Evolutionary conservation across 1,140 invertebrate species (phyloP).

Genomic region (Drosophila orena): DNA sequence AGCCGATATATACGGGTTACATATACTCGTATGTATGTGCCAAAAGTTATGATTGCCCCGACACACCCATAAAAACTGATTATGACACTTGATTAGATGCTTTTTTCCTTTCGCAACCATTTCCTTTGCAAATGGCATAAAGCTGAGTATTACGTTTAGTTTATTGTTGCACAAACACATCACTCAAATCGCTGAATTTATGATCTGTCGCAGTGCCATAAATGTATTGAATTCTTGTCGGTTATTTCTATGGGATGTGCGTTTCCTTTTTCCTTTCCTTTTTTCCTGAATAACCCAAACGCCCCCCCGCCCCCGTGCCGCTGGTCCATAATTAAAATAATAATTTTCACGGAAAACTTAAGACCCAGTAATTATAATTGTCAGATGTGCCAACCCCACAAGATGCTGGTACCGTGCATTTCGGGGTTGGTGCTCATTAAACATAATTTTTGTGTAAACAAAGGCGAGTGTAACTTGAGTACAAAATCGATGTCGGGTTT

Average conservation of each 20-base stretch:
- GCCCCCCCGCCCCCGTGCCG: conserved; percentile 27
- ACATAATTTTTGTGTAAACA: conserved; percentile 83
- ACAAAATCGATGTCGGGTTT: conserved; percentile 73
- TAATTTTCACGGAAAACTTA: conserved; percentile 82
- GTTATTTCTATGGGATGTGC: no score
- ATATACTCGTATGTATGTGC: conserved; percentile 3
- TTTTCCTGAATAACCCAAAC: conserved; percentile 14
- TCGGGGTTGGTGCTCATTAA: conserved; percentile 71
- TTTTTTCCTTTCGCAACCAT: conserved; percentile 25
- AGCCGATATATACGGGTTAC: conserved; percentile 24
- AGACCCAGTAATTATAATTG: conserved; percentile 83
- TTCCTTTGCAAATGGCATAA: conserved; percentile 49
- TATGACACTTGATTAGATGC: conserved; percentile 74
- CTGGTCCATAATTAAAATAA: conserved; percentile 75
- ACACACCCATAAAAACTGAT: conserved; percentile 71
- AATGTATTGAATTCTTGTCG: conserved; percentile 56
- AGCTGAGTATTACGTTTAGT: conserved; percentile 41
- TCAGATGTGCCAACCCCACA: conserved; percentile 72
- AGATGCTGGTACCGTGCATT: conserved; percentile 8
- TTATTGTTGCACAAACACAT: conserved; percentile 51
- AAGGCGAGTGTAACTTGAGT: conserved; percentile 74
- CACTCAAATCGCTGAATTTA: conserved; percentile 72
- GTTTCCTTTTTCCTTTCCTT: no score
- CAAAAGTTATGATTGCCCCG: conserved; percentile 73
- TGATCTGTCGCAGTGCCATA: conserved; percentile 65